A percentile compares a stretch with the other conserved stretches of the same genome.
Conservation (phyloP, 1,140 invertebrate species). For the Bursaphelenchus mucronatus region DNA sequence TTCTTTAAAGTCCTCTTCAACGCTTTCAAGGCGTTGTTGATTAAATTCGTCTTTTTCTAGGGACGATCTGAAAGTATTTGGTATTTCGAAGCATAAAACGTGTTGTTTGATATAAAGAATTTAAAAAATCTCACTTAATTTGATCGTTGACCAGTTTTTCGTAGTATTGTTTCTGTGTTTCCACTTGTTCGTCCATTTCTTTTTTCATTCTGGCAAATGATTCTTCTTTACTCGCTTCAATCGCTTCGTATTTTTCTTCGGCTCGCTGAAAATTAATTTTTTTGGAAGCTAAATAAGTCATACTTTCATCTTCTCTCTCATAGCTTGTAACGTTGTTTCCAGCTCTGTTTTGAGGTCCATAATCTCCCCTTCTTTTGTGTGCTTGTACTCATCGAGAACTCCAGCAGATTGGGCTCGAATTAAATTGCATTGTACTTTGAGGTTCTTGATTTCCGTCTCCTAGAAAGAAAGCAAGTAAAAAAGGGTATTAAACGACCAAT, state of each 20-base stretch:
- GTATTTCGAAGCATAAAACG: too few relatives aligned
- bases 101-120: too few relatives aligned
- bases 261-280: constrained; percentile 17
- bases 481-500: background rate
- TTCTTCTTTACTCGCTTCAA: constrained; percentile 32
- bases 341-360: constrained; percentile 23
- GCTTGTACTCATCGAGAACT: constrained; percentile 28
- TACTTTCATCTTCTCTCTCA: constrained; percentile 32
- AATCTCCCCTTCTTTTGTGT: constrained; percentile 25
- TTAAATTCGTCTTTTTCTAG: constrained; percentile 28
- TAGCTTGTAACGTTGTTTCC: constrained; percentile 29
- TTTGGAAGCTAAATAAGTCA: background rate
- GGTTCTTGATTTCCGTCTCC: constrained; percentile 28
- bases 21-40: background rate
- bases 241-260: constrained; percentile 35
- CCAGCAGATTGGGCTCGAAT: constrained; percentile 33
- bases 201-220: constrained; percentile 34
- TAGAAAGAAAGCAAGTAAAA: constrained; percentile 16
- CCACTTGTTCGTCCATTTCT: constrained; percentile 22
- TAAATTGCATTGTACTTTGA: constrained; percentile 28
- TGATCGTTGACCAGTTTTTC: constrained; percentile 35
- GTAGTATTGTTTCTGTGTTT: constrained; percentile 32
- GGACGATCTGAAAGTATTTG: constrained; percentile 16
- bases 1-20: constrained; percentile 21
- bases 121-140: constrained; percentile 28